phyloP scores from a whole-genome alignment of 2,797 vertebrate genomes.

The Centropyge bicolor region DNA sequence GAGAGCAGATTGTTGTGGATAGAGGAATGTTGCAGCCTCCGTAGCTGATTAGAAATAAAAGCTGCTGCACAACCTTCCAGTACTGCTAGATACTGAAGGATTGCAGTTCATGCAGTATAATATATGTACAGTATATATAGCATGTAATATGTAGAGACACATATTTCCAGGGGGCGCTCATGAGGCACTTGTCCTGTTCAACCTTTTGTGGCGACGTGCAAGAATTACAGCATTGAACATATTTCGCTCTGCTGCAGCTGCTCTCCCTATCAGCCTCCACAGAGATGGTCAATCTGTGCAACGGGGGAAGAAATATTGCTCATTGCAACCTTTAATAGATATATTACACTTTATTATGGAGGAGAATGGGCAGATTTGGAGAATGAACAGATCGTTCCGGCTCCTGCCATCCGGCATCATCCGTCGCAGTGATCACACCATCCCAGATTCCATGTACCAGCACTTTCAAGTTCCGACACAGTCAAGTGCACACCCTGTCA shows the following conservation, averaged over 20 bases:
- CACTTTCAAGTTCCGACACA: conserved; percentile 32
- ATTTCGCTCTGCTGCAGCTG: neutral
- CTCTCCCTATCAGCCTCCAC: neutral
- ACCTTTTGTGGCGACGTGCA: neutral
- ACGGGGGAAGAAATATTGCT: neutral
- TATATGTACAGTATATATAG: neutral
- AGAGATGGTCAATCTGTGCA: neutral
- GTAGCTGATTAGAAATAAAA: conserved; percentile 33
- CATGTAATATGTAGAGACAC: neutral
- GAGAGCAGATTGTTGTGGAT: conserved; percentile 55
- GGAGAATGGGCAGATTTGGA: conserved; percentile 34
- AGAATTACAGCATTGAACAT: neutral
- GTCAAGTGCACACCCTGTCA: conserved; percentile 55
- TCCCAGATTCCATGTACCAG: conserved; percentile 16
- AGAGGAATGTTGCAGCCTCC: conserved; percentile 16
- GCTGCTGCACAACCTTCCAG: neutral
- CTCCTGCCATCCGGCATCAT: conserved; percentile 12
- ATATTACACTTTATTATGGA: conserved; percentile 29
- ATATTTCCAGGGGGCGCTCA: neutral
- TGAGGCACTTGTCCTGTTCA: neutral
- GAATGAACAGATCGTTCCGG: conserved; percentile 30
- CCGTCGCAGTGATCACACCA: conserved; percentile 15
- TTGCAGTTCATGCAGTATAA: neutral
- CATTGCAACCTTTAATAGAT: conserved; percentile 4
- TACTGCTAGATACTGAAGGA: neutral